These are phyloP conservation scores for Cathartes aura DNA, from an alignment of 2,113 vertebrate genomes.

Conservation along the genomic window DNA sequence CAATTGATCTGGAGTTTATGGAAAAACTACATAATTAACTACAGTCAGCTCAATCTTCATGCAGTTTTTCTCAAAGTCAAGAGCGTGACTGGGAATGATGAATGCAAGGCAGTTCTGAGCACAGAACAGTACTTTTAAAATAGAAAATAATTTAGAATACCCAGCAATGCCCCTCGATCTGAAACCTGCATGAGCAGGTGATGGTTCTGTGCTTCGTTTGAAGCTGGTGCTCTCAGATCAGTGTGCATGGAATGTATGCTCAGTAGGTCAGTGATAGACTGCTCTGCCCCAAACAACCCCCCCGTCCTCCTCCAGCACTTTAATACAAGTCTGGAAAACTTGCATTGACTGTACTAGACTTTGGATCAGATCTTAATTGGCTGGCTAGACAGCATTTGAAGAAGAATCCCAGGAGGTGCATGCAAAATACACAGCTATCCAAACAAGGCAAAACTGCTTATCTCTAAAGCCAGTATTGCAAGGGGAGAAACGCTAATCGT, in stretches of 20 bases:
- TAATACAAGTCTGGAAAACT: background rate
- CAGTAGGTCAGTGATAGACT: background rate
- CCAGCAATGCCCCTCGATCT: background rate
- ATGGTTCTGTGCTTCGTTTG: background rate
- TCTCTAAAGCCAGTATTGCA: background rate
- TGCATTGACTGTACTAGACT: background rate
- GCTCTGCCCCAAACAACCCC: background rate
- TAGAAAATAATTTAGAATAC: background rate
- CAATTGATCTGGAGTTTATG: background rate
- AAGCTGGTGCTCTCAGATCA: background rate
- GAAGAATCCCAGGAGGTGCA: background rate
- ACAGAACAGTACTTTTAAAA: background rate
- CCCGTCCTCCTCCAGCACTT: background rate
- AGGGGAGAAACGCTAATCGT: background rate
- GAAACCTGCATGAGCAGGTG: background rate
- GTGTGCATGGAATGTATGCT: background rate
- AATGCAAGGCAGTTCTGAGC: background rate
- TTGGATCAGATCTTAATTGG: background rate
- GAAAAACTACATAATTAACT: background rate
- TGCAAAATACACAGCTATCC: background rate
- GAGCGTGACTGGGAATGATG: background rate
- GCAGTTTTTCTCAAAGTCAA: background rate
- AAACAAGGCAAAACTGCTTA: background rate
- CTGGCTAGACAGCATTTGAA: background rate
- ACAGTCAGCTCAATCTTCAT: background rate